Base-by-base conservation (phyloP, 2,888 invertebrate genomes). In the Hirtodrosophila duncani region DNA sequence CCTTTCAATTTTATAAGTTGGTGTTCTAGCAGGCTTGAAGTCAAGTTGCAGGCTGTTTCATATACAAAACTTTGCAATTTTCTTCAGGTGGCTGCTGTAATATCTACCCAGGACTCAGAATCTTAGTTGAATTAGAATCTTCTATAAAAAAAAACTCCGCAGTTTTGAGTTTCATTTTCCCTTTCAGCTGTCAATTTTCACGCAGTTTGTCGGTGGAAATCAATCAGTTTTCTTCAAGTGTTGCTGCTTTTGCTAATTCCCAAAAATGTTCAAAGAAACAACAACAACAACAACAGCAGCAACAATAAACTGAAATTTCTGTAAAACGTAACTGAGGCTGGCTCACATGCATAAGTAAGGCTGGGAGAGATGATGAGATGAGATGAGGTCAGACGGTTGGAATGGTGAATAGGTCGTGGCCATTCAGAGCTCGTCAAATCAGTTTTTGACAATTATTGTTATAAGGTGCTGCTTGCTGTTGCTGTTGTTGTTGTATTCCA, bases 361-460 rank as follows among this genome's bases (percentile, higher is more conserved):
- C 21, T 33, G 18, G 17, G 41, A 11, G 16, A 11, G 18, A 46
- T 14, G 9, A 13, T 6, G 23, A 39, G 43, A 33, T 21, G 48
- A 58, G 14, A 11, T 31, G 30, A 53, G 31, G 30, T 38, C 50
- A 34, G 6, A 20, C 23, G 30, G 34, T 49, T 49, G 39, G 49
- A 33, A 52, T 50, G 39, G 29, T 18, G 30, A 8, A 10, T 17
- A 6, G 9, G 14, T 16, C 17, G 51, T 53, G 53, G 43, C 50
- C 63, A 68, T 75, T 72, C 63, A 68, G 58, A 37, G 63, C 58
- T 67, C 65, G 70, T 78, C 74, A 74, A 69, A 74, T 57, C 50
- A 11, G 9, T 39, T 61, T 63, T 67, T 81, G 81, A 81, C 81
- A 81, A 72, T 77, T 80, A 79, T 78, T 81, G 78, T 79, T 78